These are phyloP conservation scores for Gadopsis marmoratus DNA, from an alignment of 2,797 vertebrate genomes.

Conservation along the genomic window DNA sequence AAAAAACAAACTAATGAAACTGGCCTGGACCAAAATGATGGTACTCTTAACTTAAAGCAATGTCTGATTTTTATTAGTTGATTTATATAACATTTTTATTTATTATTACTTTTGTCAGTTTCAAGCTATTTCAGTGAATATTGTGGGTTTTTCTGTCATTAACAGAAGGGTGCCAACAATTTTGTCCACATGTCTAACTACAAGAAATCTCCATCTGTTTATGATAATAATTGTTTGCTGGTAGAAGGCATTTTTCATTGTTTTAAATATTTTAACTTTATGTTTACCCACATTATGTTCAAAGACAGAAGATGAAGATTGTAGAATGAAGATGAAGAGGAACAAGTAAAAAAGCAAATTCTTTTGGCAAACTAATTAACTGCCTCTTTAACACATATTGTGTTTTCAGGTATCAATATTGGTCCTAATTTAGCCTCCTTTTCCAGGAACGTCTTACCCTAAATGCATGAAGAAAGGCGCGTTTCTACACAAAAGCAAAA, in stretches of 20 bases:
- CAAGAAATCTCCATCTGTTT: neutral
- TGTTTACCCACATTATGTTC: no score
- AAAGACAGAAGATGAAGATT: neutral
- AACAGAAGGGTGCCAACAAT: no score
- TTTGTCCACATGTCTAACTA: no score
- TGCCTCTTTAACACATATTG: constrained; percentile 32
- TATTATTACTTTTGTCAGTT: no score
- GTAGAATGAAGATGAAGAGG: neutral
- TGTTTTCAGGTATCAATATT: constrained; percentile 10
- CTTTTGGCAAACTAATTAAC: constrained; percentile 23
- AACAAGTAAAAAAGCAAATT: neutral
- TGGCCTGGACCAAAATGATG: no score
- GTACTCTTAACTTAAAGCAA: no score
- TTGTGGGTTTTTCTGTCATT: no score
- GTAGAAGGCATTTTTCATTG: neutral
- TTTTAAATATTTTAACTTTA: neutral
- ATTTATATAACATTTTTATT: no score
- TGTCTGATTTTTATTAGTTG: no score
- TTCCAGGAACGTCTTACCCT: no score
- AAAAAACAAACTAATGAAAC: no score
- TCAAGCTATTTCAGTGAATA: no score
- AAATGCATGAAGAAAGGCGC: neutral
- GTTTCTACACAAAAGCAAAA: neutral
- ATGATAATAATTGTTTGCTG: neutral
- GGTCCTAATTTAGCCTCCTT: neutral